Evolutionary conservation across 2,113 vertebrate species (phyloP), one percentile per base, ranked within the genome.

Genomic region (Onychostruthus taczanowskii): DNA sequence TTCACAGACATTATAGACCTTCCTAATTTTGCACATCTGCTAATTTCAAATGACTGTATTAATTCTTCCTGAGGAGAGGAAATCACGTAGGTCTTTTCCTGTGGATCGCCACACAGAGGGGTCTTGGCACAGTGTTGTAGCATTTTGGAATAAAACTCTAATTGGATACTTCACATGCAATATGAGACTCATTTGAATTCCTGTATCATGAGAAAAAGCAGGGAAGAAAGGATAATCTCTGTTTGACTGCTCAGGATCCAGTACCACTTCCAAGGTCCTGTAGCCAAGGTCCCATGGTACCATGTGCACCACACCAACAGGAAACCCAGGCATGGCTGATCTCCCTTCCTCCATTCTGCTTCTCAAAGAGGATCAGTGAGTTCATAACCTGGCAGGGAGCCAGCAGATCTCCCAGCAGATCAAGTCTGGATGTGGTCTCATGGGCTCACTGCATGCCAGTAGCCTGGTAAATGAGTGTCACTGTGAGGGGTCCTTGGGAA

Each of bases 201-300:
- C 39, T 35, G 16, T 52, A 35, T 78, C 67, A 35, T 44, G 31
- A 87, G 56, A 8, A 62, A 13, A 90, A 59, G 2, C 16, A 67
- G 9, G 23, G 15, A 84, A 77, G 13, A 74, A 61, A 62, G 22
- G 4, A 46, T 26, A 68, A 41, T 64, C 13, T 69, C 13, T 61
- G 26, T 59, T 44, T 52, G 55, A 4, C 7, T 1, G 0, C 16
- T 56, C 0, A 0, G 59, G 9, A 53, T 74, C 24, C n/a, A 66
- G 47, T 23, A 49, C 15, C 5, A 21, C 16, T 92, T 74, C 37
- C 59, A 80, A 26, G 15, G 17, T 83, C 10, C 24, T 9, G 31
- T 16, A 28, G 28, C 24, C 39, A 49, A 30, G 8, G 11, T 72
- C 5, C 11, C 6, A 4, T 50, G n/a, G 18, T 33, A 17, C 19